Base-by-base conservation (phyloP, 1,140 invertebrate species). In the Euura saliciscinereae region DNA sequence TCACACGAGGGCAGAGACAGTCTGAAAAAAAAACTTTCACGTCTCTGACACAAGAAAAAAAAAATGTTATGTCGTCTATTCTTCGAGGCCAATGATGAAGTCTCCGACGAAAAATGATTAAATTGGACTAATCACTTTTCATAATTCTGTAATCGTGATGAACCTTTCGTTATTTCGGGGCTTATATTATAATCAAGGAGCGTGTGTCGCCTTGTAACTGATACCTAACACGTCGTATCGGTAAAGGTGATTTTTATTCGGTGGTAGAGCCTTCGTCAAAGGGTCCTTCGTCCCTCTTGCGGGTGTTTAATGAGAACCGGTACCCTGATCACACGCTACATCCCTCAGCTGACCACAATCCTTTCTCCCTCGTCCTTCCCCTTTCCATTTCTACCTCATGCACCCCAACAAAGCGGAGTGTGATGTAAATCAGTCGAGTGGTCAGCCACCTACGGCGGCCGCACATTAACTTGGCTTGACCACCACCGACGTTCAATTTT, bases 351-450 rank as follows among this genome's bases (percentile, higher is more conserved):
- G 79, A 86, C 84, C 84, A 65, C 83, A 86, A 78, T 59, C 75
- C 72, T 28, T 42, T 69, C 74, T 78, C 77, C 73, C 70, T 74
- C 71, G 73, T 77, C 70, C 75, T 73, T 73, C 76, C 78, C 74
- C 78, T 74, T 74, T 78, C 74, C 79, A 76, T 73, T 69, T 74
- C 71, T 73, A 76, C 70, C 75, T 73, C 73, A 76, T 78, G 73
- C 78, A 75, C 74, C 78, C 76, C 79, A 77, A 78, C 77, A 78
- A 80, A 80, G 78, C 28, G 28, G 80, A 78, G 80, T 80, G 78
- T 73, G 78, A 84, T 83, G 84, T 85, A 85, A 86, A 85, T 85
- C 84, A 84, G 84, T 83, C 84, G 76, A 71, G 78, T 78, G 83
- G 81, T 82, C 80, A 77, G 78, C 72, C 81, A 74, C 79, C 75